A percentile compares a stretch with the other conserved stretches of the same genome.
Conservation (phyloP, 2,113 vertebrate species). For the Alces alces region DNA sequence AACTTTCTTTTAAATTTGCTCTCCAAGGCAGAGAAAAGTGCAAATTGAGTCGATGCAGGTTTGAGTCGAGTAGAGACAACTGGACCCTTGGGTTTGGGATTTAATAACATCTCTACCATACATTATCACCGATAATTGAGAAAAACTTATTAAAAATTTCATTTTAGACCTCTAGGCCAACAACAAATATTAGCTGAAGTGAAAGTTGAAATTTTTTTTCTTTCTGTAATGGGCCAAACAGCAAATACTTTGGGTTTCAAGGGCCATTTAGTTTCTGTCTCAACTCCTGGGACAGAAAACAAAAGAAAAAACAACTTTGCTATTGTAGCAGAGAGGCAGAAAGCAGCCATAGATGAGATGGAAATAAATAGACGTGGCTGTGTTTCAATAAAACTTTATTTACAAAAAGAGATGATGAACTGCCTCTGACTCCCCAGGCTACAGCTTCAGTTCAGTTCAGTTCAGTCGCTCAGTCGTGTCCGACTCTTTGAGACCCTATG, state of each 20-base stretch:
- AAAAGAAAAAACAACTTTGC: background rate
- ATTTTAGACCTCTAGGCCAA: background rate
- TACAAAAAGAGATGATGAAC: background rate
- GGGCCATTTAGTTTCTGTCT: background rate
- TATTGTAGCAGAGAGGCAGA: background rate
- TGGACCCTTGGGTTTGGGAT: background rate
- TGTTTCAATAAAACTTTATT: conserved; percentile 34
- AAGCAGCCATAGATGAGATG: background rate
- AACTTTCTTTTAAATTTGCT: conserved; percentile 42
- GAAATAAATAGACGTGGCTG: background rate
- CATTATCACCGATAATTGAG: background rate
- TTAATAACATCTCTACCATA: background rate
- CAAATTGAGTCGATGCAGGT: background rate
- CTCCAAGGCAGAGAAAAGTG: conserved; percentile 1
- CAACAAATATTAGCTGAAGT: background rate
- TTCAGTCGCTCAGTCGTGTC: no score
- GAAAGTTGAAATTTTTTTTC: background rate
- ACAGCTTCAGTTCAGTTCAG: background rate
- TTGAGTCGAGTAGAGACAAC: background rate
- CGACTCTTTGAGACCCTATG: no score
- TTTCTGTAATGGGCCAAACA: background rate
- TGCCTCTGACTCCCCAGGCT: background rate
- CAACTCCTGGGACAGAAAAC: background rate
- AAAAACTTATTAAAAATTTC: background rate
- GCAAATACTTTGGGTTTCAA: background rate